Evolutionary conservation across 1,140 invertebrate genomes (phyloP).

Genomic region (Colletes gigas): DNA sequence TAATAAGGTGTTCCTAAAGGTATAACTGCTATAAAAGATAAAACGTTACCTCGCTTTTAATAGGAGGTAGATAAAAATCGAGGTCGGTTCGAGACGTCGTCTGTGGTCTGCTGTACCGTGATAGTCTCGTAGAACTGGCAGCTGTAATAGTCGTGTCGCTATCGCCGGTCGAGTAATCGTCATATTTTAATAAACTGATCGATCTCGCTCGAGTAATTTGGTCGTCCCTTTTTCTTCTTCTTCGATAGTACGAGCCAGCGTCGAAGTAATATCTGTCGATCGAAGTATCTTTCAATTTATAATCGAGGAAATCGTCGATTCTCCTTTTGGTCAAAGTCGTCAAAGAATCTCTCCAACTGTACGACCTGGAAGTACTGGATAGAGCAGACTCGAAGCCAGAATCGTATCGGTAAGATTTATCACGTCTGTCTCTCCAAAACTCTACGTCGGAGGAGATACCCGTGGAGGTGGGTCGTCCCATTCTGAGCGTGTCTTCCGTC

Average conservation of each 20-base stretch:
- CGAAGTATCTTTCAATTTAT: slow-evolving; percentile 48
- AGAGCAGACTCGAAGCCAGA: slow-evolving; percentile 31
- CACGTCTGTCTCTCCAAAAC: slow-evolving; percentile 20
- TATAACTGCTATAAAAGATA: too few relatives aligned
- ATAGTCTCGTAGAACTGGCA: slow-evolving; percentile 6
- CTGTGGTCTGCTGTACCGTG: slow-evolving; percentile 25
- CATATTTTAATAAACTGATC: slow-evolving; percentile 57
- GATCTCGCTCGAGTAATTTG: slow-evolving; percentile 54
- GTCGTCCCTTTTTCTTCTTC: slow-evolving; percentile 51
- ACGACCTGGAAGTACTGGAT: slow-evolving; percentile 48
- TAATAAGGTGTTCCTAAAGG: too few relatives aligned
- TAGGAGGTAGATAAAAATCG: slow-evolving; percentile 12
- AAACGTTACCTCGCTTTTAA: slow-evolving; percentile 37
- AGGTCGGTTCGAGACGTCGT: slow-evolving; percentile 21
- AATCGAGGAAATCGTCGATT: slow-evolving; percentile 52
- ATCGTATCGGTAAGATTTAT: slow-evolving; percentile 30
- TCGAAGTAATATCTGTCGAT: slow-evolving; percentile 55
- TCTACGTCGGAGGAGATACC: slow-evolving; percentile 18
- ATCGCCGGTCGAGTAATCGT: slow-evolving; percentile 56
- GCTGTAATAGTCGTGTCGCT: slow-evolving; percentile 49
- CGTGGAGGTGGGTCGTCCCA: not conserved
- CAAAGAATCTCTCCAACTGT: slow-evolving; percentile 60
- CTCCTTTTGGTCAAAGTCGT: slow-evolving; percentile 34
- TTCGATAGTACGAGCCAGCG: slow-evolving; percentile 33
- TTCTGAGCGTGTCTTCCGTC: slow-evolving; percentile 7